phyloP scores from a whole-genome alignment of 2,888 invertebrate genomes.

The Lasioglossum calceatum region DNA sequence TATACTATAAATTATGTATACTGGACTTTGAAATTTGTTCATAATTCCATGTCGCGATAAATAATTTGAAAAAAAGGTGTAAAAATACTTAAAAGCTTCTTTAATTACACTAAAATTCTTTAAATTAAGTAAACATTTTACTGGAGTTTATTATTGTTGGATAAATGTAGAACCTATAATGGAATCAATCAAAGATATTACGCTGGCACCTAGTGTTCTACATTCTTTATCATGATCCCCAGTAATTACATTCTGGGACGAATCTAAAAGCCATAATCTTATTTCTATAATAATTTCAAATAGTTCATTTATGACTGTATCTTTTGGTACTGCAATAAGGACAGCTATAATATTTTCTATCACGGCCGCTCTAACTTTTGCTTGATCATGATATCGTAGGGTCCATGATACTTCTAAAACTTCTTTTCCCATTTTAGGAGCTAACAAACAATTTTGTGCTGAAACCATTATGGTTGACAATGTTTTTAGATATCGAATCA shows the following conservation, averaged over 20 bases:
- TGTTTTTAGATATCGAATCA: conserved; percentile 90
- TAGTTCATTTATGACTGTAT: conserved; percentile 87
- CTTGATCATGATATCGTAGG: conserved; percentile 88
- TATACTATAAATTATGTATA: background rate
- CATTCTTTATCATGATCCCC: conserved; percentile 89
- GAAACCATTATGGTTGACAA: conserved; percentile 88
- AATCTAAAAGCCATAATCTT: conserved; percentile 88
- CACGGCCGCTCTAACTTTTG: conserved; percentile 88
- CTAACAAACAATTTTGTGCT: conserved; percentile 89
- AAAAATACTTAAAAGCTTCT: conserved; percentile 5
- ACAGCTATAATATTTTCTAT: conserved; percentile 89
- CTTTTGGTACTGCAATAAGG: conserved; percentile 87
- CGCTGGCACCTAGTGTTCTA: conserved; percentile 87
- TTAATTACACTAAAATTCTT: background rate
- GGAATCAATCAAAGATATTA: conserved; percentile 86
- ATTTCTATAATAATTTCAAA: conserved; percentile 88
- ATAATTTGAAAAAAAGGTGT: background rate
- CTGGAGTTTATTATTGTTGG: conserved; percentile 3
- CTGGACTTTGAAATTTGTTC: background rate
- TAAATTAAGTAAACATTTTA: conserved; percentile 11
- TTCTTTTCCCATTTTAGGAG: conserved; percentile 89
- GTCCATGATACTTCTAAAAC: conserved; percentile 89
- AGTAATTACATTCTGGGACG: conserved; percentile 86
- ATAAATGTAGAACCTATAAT: conserved; percentile 56
- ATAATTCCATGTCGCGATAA: background rate